Evolutionary conservation across 2,113 vertebrate genomes (phyloP), one percentile per base, ranked within the genome.

Genomic region (Rattus rattus): DNA sequence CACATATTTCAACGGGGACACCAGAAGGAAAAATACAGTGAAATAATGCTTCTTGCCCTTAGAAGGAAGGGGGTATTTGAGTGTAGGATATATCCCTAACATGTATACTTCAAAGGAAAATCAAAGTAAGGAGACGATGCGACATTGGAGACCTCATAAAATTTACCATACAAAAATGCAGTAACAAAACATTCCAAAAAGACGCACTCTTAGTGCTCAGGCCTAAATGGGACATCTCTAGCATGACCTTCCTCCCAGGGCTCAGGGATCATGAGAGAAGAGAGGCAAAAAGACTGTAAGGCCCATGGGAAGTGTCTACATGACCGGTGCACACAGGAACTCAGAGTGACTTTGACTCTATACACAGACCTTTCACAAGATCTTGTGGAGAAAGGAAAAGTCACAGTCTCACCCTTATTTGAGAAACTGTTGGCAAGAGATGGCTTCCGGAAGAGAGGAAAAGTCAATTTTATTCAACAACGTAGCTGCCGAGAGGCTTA

Each of bases 71-170:
- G 19, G 12, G 36, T n/a, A 80, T 67, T 77, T 77, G 26, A 83
- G 80, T 10, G 52, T 73, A 72, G 10, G 80, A 67, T 33, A 22
- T 65, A 59, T 89, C 49, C 93, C 14, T 75, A 95, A 90, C 72
- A 88, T n/a, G 26, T 87, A 65, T 67, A 73, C 33, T 84, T 94
- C 76, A 61, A 91, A 93, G 69, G 89, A 17, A 86, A 52, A 89
- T 36, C 28, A 22, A 88, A 52, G n/a, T 89, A 77, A 94, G 90
- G 16, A 67, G 69, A 87, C 26, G 1, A 22, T 88, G 65, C 75
- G 49, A 76, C 30, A 87, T 11, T 47, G 54, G 88, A 88, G 14
- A 3, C 33, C 10, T 87, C 56, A 85, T 49, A 88, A 88, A 79
- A 90, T 54, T 47, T 30, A 90, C n/a, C 70, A 19, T 36, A 73